Conservation (phyloP, 1,140 invertebrate genomes). For the Heliconius himera region DNA sequence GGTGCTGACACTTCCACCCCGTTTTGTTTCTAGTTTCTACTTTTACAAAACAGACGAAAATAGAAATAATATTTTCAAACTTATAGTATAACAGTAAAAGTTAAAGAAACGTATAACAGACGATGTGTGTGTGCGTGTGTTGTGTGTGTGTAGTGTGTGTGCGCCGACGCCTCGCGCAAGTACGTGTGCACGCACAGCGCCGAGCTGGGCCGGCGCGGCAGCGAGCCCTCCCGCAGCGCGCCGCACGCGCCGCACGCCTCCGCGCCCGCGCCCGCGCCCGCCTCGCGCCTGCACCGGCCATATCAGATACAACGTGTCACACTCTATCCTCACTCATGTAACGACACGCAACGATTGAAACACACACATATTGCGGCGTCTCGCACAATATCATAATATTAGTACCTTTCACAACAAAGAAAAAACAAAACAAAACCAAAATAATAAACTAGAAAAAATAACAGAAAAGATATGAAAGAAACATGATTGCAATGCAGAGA, state of each 20-base stretch:
- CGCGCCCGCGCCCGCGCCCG: constrained; percentile 41
- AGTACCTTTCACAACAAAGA: neutral
- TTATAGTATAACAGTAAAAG: too few species aligned
- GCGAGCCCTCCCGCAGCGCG: constrained; percentile 55
- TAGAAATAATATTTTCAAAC: too few species aligned
- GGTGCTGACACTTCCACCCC: too few species aligned
- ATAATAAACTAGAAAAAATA: neutral
- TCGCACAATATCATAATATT: neutral
- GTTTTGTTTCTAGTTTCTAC: too few species aligned
- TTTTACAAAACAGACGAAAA: too few species aligned
- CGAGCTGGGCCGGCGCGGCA: constrained; percentile 61
- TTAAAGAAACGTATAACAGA: too few species aligned
- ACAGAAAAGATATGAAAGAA: neutral
- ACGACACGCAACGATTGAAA: too few species aligned
- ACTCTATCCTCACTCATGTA: too few species aligned
- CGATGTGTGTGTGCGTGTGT: neutral
- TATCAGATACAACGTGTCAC: neutral
- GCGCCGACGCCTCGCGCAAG: constrained; percentile 11
- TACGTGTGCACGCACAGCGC: constrained; percentile 26
- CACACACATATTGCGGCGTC: neutral
- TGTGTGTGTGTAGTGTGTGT: neutral
- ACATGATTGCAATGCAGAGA: neutral
- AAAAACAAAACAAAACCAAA: neutral
- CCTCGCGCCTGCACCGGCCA: constrained; percentile 45
- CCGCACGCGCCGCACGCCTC: constrained; percentile 53